Conservation (phyloP, 2,888 invertebrate species). For the Trichogramma dendrolimi region DNA sequence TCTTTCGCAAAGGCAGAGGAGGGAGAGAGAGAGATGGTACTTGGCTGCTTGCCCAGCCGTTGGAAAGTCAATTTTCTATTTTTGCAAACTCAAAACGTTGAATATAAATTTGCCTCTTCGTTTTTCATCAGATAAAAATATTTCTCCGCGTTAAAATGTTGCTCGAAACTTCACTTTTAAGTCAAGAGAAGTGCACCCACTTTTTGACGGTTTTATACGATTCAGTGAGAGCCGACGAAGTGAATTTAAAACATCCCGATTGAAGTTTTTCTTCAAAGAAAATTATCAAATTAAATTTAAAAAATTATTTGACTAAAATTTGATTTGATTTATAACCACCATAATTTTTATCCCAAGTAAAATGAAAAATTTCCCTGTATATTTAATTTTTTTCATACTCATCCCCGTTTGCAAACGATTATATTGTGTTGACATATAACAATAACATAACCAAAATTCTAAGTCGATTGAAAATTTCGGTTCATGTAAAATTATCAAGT, state of each 20-base stretch:
- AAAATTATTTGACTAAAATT: no score
- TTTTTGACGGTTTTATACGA: no score
- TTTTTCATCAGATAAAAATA: constrained; percentile 3
- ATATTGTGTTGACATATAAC: not conserved
- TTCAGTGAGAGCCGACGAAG: no score
- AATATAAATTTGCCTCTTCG: constrained; percentile 5
- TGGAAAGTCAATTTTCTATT: constrained; percentile 15
- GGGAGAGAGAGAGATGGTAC: constrained; percentile 1
- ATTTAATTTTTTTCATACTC: no score
- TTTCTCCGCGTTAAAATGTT: not conserved
- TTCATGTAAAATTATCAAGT: not conserved
- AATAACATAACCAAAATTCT: constrained; percentile 7
- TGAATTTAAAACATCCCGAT: not conserved
- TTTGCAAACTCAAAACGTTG: constrained; percentile 1
- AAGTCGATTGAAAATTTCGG: not conserved
- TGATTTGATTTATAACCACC: no score
- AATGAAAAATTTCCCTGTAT: no score
- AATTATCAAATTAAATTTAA: no score
- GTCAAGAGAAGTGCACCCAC: no score
- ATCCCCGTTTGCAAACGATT: no score
- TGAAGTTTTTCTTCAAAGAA: not conserved
- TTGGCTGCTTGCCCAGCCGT: constrained; percentile 17
- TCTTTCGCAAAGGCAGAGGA: constrained; percentile 2
- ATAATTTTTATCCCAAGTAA: no score
- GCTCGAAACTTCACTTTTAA: no score